Base-by-base conservation (phyloP, 2,888 invertebrate species). In the Loripinus fragilis region DNA sequence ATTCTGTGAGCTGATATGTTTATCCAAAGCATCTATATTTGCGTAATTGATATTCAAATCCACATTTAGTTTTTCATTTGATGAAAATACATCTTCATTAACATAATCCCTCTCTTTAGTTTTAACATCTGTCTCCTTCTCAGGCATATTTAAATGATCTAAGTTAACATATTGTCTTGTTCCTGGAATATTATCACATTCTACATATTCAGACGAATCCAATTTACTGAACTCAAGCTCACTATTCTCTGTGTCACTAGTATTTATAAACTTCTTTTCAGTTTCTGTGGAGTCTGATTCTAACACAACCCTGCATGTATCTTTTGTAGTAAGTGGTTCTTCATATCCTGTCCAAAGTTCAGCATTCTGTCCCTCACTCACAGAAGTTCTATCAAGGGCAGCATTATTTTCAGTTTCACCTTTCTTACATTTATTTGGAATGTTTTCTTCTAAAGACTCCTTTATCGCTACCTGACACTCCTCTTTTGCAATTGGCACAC, bases 401-500 rank as follows among this genome's bases (percentile, higher is more conserved):
- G 52, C 30, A 35, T 55, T 33, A 25, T 3, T 15, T 25, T 25
- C 12, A 33, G 25, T 33, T 33, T 30, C 60, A 52, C 25, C 52
- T 28, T 23, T 10, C 8, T 12, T 45, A 20, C 8, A 20, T 45
- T 5, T 17, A 23, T 74, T 55, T 65, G 78, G 78, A 79, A 79
- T 79, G 78, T 64, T 60, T 60, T 60, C 60, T 12, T 33, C 60
- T 17, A 23, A 2, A 20, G 3, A 25, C 10, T 2, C 33, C 10
- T 30, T 33, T 33, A 3, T 65, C 33, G 23, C 66, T 17, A 60
- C 42, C 20, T 55, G 38, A 20, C 52, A 68, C 0, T 48, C 60
- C n/a, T 75, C 77, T n/a, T 55, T 67, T 33, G 67, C 50, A 38
- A 83, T 23, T 28, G 77, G 70, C 23, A 83, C 74, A 78, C 80